Base-by-base conservation (phyloP, 2,888 invertebrate genomes). In the Dascillus cervinus region DNA sequence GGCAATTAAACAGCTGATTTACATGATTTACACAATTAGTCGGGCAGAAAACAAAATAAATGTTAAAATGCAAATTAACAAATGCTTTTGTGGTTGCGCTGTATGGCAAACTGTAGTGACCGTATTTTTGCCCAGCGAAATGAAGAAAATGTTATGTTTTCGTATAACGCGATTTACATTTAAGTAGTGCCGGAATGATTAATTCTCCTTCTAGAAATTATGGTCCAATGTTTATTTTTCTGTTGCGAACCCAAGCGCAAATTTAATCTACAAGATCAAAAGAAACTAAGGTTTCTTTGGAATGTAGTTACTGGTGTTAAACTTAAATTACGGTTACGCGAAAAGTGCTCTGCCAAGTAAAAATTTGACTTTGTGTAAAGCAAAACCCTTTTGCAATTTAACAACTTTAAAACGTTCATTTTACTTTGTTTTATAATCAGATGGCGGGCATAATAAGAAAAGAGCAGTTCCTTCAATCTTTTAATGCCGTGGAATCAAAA, bases 1-100 rank as follows among this genome's bases (percentile, higher is more conserved):
- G 51, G 49, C 54, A 58, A 58, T 58, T 58, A 56, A 53, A 49
- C 52, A 50, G 52, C 55, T 58, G 60, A 59, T 60, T 58, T 59
- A 55, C 58, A 58, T 61, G 59, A 59, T 59, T 60, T 60, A 58
- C 57, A 49, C 56, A 55, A 59, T 58, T 60, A 57, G 55, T 50
- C 51, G 56, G 44, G 55, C 54, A 52, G 55, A 56, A 56, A 59
- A 57, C 51, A 52, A 55, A 52, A 56, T 51, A 48, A 50, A 55
- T 52, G 52, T 43, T 45, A 49, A 52, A 53, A 56, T 55, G 52
- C 44, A 54, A 55, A 57, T 53, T 52, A 56, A 49, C 52, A 47
- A 52, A 52, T 49, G 52, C 46, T 50, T 48, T 47, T 34, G 45
- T 32, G 33, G 41, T 31, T 30, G n/a, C n/a, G n/a, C n/a, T n/a